Percentiles rank a stretch among this genome's conserved stretches.
Conservation (phyloP, 2,797 vertebrate genomes). For the Cephalopachus bancanus region DNA sequence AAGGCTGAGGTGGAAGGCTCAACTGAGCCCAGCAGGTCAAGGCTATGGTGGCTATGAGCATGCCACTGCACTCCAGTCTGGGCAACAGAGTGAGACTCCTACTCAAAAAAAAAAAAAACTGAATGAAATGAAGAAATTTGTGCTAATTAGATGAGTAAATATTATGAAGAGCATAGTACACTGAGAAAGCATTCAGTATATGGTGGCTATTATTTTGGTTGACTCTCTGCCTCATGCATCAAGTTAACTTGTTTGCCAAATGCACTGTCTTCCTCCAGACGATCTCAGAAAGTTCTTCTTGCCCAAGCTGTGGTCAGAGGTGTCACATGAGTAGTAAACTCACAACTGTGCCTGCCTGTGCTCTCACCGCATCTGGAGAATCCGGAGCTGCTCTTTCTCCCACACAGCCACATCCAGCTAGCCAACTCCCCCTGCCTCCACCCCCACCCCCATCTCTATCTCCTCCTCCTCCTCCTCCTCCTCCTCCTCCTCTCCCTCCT, state of each 20-base stretch:
- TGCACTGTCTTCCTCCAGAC: constrained; percentile 75
- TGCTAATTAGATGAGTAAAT: constrained; percentile 57
- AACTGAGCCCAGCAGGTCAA: too few species aligned
- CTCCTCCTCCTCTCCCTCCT: constrained; percentile 71
- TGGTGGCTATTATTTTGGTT: not conserved
- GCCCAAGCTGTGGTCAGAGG: constrained; percentile 79
- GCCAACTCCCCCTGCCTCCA: constrained; percentile 64
- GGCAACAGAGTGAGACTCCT: too few species aligned
- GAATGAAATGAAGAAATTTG: not conserved
- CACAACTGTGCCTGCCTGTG: constrained; percentile 12
- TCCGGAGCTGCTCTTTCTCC: not conserved
- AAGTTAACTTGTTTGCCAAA: constrained; percentile 45
- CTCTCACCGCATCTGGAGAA: not conserved
- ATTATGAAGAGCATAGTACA: not conserved
- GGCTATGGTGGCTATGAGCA: too few species aligned
- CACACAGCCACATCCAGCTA: not conserved
- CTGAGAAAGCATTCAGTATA: not conserved
- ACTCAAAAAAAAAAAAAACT: not conserved
- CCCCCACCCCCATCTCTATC: constrained; percentile 57
- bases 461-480: constrained; percentile 71
- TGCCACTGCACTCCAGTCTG: too few species aligned
- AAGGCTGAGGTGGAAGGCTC: too few species aligned
- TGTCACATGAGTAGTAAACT: constrained; percentile 5
- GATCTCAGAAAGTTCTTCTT: constrained; percentile 77
- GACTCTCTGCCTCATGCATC: not conserved